Percentiles rank a stretch among this genome's conserved stretches.
These are phyloP conservation scores for Toxostoma redivivum DNA, from an alignment of 2,113 vertebrate species.

Conservation along the genomic window DNA sequence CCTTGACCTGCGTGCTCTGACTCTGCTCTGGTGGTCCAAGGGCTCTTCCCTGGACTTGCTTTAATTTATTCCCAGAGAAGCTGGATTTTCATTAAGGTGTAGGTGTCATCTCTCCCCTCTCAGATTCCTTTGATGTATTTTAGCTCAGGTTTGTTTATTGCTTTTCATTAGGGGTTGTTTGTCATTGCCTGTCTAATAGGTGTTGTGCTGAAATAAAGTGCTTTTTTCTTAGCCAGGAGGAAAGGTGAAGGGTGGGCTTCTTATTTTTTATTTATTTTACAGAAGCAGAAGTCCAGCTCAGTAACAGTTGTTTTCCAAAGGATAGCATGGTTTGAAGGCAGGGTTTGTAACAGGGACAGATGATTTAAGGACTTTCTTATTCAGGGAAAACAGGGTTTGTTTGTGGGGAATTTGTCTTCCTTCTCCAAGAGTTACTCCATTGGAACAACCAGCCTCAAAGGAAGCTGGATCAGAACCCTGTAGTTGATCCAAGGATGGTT, in stretches of 20 bases:
- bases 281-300: neutral
- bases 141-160: slow-evolving; percentile 33
- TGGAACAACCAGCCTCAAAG: neutral
- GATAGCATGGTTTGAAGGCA: neutral
- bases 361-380: neutral
- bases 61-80: slow-evolving; percentile 4
- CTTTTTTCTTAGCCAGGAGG: neutral
- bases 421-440: neutral
- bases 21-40: neutral
- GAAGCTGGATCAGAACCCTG: neutral
- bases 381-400: neutral
- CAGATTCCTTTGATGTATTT: neutral
- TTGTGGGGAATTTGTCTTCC: neutral
- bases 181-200: slow-evolving; percentile 43
- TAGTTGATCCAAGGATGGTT: neutral
- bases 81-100: slow-evolving; percentile 10
- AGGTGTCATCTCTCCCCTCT: neutral
- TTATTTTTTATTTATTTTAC: neutral
- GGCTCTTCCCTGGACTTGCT: neutral
- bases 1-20: rapidly evolving
- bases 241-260: neutral
- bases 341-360: neutral
- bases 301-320: neutral
- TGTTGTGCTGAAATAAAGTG: neutral
- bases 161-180: neutral